Conservation (phyloP, 2,888 invertebrate species). For the Drosophila suboccidentalis region DNA sequence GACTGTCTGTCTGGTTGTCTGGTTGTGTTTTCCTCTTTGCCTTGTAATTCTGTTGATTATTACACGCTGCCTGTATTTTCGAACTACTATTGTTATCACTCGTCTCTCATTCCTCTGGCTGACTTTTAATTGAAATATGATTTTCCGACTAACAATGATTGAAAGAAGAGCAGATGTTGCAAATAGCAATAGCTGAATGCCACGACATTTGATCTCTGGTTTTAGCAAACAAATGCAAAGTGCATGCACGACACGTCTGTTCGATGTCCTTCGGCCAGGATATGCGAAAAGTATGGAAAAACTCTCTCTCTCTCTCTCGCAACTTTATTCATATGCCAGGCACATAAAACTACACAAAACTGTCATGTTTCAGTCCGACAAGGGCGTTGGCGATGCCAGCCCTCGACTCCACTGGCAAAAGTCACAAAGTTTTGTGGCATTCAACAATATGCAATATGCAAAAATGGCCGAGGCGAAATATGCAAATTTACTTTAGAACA, state of each 20-base stretch:
- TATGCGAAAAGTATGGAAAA: background rate
- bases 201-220: slow-evolving; percentile 57
- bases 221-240: slow-evolving; percentile 58
- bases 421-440: slow-evolving; percentile 66
- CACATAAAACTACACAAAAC: slow-evolving; percentile 64
- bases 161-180: slow-evolving; percentile 42
- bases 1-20: slow-evolving; percentile 6
- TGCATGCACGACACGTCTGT: slow-evolving; percentile 65
- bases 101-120: background rate
- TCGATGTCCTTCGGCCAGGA: slow-evolving; percentile 21
- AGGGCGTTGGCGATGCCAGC: slow-evolving; percentile 25
- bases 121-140: slow-evolving; percentile 76
- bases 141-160: slow-evolving; percentile 60
- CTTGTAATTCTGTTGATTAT: slow-evolving; percentile 59
- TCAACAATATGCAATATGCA: slow-evolving; percentile 62
- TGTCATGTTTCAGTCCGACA: slow-evolving; percentile 59
- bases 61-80: slow-evolving; percentile 34
- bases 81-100: background rate
- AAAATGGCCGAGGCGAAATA: slow-evolving; percentile 58
- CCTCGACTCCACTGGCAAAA: slow-evolving; percentile 36
- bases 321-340: slow-evolving; percentile 67
- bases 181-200: slow-evolving; percentile 32
- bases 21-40: slow-evolving; percentile 11
- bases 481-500: slow-evolving; percentile 42
- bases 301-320: slow-evolving; percentile 1